Evolutionary conservation across 2,888 invertebrate genomes (phyloP).

Genomic region (Clistopyga incitator): DNA sequence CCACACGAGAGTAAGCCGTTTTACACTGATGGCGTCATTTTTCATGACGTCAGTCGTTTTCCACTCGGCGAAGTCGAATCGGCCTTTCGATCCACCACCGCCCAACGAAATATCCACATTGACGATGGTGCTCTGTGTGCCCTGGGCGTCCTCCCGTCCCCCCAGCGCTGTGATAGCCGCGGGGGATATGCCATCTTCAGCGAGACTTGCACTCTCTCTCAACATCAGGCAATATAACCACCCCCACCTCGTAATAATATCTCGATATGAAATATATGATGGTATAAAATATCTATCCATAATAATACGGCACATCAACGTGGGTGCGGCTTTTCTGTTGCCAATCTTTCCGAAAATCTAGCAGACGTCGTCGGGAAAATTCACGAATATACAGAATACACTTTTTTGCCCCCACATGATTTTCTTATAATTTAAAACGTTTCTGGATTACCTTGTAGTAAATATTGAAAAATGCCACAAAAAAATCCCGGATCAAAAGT

Average conservation of each 20-base stretch:
- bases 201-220: constrained; percentile 23
- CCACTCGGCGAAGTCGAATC: constrained; percentile 73
- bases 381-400: neutral
- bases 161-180: constrained; percentile 30
- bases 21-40: constrained; percentile 74
- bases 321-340: constrained; percentile 10
- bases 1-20: constrained; percentile 70
- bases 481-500: too few relatives aligned
- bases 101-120: constrained; percentile 68
- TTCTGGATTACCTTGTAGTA: too few relatives aligned
- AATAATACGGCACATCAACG: constrained; percentile 33
- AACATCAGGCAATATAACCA: constrained; percentile 10
- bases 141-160: constrained; percentile 26
- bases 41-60: constrained; percentile 77
- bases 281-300: constrained; percentile 51
- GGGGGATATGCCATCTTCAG: constrained; percentile 43
- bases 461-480: too few relatives aligned
- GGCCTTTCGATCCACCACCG: constrained; percentile 26
- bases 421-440: neutral
- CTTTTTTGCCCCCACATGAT: neutral
- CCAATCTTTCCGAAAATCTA: constrained; percentile 18
- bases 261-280: constrained; percentile 52
- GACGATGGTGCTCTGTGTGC: constrained; percentile 14
- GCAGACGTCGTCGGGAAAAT: neutral
- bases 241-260: constrained; percentile 59